These are phyloP conservation scores for Sebastes matsubarae DNA, from an alignment of 2,797 vertebrate species.

Conservation along the genomic window DNA sequence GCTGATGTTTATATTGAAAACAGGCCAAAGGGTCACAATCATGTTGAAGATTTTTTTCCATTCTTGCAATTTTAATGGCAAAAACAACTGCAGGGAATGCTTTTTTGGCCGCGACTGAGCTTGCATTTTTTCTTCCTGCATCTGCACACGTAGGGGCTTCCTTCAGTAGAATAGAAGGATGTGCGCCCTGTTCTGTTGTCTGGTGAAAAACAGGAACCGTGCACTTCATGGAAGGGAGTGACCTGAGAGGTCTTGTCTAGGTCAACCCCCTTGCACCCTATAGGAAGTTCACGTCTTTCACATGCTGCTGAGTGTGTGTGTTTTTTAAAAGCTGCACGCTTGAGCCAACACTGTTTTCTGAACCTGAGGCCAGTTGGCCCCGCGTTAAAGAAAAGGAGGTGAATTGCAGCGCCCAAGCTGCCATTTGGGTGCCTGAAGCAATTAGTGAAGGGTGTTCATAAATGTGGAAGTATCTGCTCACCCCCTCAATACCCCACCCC, in stretches of 20 bases:
- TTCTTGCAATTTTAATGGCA: constrained; percentile 3
- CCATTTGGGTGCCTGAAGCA: constrained; percentile 63
- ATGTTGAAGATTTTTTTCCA: constrained; percentile 17
- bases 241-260: constrained; percentile 58
- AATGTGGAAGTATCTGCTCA: constrained; percentile 46
- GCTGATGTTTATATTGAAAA: constrained; percentile 15
- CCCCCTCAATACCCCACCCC: background rate
- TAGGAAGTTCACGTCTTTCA: constrained; percentile 62
- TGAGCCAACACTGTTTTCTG: constrained; percentile 59
- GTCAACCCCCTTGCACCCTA: constrained; percentile 52
- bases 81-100: constrained; percentile 53
- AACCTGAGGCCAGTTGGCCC: constrained; percentile 65
- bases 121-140: constrained; percentile 52
- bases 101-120: constrained; percentile 58
- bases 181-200: constrained; percentile 73
- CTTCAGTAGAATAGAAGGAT: constrained; percentile 85
- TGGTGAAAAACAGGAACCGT: constrained; percentile 82
- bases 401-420: constrained; percentile 47
- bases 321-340: constrained; percentile 4
- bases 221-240: constrained; percentile 58
- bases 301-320: constrained; percentile 37
- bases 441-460: constrained; percentile 61
- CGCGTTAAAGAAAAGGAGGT: constrained; percentile 53
- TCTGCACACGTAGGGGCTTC: constrained; percentile 73
- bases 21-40: constrained; percentile 8